A percentile compares a stretch with the other conserved stretches of the same genome.
These are phyloP conservation scores for Tethea ocularis DNA, from an alignment of 2,888 invertebrate species.

Conservation along the genomic window DNA sequence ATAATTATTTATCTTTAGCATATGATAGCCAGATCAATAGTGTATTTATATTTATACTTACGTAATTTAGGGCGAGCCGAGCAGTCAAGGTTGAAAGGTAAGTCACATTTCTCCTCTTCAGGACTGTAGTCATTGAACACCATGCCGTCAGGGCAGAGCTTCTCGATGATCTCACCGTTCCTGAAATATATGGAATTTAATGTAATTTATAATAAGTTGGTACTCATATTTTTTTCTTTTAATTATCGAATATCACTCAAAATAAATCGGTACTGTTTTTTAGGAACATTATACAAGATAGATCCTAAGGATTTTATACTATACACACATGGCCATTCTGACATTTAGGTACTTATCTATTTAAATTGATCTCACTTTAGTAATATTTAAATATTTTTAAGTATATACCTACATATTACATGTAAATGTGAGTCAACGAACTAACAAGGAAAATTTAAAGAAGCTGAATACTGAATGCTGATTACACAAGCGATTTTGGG, in stretches of 20 bases:
- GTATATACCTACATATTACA: no score
- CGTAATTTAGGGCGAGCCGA: constrained; percentile 89
- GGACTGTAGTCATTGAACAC: constrained; percentile 94
- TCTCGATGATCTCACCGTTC: constrained; percentile 89
- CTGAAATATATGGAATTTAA: constrained; percentile 58
- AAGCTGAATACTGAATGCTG: neutral
- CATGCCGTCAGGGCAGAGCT: constrained; percentile 94
- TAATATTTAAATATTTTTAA: no score
- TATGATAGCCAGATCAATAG: no score
- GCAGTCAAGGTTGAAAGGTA: constrained; percentile 94
- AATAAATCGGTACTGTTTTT: no score
- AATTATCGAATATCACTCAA: no score
- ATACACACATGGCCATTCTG: no score
- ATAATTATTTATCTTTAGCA: neutral
- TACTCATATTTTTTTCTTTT: neutral
- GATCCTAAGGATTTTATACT: no score
- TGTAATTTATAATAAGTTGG: constrained; percentile 21
- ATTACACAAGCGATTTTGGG: neutral
- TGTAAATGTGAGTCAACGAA: constrained; percentile 14
- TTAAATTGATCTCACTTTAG: no score
- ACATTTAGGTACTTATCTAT: no score
- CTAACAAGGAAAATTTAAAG: constrained; percentile 21
- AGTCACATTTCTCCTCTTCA: constrained; percentile 93
- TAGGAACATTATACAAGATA: no score
- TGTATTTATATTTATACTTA: no score